A percentile compares a stretch with the other conserved stretches of the same genome.
Conservation (phyloP, 2,888 invertebrate genomes). For the Epinotia bilunana region DNA sequence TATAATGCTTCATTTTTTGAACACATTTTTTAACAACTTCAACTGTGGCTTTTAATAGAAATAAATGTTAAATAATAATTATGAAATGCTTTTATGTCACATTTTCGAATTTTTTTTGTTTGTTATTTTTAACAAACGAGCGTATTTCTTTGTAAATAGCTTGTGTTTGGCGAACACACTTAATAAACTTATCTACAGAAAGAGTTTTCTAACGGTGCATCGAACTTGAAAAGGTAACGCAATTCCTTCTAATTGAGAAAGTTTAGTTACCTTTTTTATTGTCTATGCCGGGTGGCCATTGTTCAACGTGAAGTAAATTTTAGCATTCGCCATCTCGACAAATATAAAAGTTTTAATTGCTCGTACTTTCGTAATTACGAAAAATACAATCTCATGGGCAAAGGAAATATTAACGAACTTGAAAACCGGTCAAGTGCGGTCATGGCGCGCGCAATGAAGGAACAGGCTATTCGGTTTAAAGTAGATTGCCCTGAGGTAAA, state of each 20-base stretch:
- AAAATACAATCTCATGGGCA: constrained; percentile 77
- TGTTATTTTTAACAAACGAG: too few relatives aligned
- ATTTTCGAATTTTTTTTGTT: background rate
- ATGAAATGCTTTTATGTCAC: background rate
- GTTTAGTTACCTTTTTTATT: constrained; percentile 78
- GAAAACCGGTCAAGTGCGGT: constrained; percentile 23
- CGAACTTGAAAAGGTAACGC: constrained; percentile 62
- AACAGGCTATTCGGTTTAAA: background rate
- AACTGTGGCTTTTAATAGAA: too few relatives aligned
- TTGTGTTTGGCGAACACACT: background rate
- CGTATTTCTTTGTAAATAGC: background rate
- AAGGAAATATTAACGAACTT: constrained; percentile 62
- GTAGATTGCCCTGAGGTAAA: too few relatives aligned
- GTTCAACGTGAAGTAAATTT: constrained; percentile 79
- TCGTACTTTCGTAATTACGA: constrained; percentile 82
- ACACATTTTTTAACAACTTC: too few relatives aligned
- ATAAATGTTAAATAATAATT: background rate
- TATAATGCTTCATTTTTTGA: too few relatives aligned
- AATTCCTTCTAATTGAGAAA: constrained; percentile 78
- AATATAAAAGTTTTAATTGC: constrained; percentile 84
- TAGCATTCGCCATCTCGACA: constrained; percentile 76
- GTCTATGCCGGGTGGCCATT: constrained; percentile 75
- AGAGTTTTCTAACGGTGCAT: constrained; percentile 59
- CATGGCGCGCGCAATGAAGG: background rate
- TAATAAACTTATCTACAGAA: background rate